Conservation (phyloP, 2,888 invertebrate species). For the Deilephila elpenor region DNA sequence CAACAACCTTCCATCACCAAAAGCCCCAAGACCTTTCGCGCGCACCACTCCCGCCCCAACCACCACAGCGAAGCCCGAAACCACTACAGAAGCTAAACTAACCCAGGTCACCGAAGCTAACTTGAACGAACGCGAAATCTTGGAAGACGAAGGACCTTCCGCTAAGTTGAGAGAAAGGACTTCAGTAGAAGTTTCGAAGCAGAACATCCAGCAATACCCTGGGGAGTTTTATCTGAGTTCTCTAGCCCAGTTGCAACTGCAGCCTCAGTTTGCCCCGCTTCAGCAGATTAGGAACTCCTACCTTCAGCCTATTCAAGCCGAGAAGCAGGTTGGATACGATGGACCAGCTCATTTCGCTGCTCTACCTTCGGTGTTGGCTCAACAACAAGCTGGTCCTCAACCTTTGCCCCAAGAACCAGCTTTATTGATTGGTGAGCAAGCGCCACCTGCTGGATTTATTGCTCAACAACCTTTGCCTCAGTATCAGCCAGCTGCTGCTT, state of each 20-base stretch:
- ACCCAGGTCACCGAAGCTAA: slow-evolving; percentile 60
- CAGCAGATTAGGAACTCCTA: slow-evolving; percentile 64
- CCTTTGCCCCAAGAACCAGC: slow-evolving; percentile 54
- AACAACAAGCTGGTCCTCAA: slow-evolving; percentile 59
- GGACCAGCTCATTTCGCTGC: slow-evolving; percentile 73
- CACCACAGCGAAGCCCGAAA: slow-evolving; percentile 52
- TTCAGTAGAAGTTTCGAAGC: slow-evolving; percentile 72
- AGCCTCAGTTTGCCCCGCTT: slow-evolving; percentile 66
- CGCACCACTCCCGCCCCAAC: slow-evolving; percentile 53
- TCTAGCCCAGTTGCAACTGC: slow-evolving; percentile 68
- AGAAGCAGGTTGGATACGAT: slow-evolving; percentile 66
- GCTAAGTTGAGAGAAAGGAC: slow-evolving; percentile 57
- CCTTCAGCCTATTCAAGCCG: slow-evolving; percentile 57
- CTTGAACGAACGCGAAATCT: slow-evolving; percentile 65
- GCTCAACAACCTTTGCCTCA: slow-evolving; percentile 47
- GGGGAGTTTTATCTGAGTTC: slow-evolving; percentile 72
- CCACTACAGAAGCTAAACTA: slow-evolving; percentile 53
- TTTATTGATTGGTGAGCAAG: slow-evolving; percentile 53
- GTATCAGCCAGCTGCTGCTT: slow-evolving; percentile 41
- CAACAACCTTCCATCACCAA: slow-evolving; percentile 55
- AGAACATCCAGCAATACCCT: slow-evolving; percentile 74
- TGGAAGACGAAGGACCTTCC: slow-evolving; percentile 47
- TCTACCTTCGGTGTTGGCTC: slow-evolving; percentile 70
- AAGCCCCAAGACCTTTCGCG: slow-evolving; percentile 64
- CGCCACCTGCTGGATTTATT: slow-evolving; percentile 39